A percentile compares a stretch with the other conserved stretches of the same genome.
These are phyloP conservation scores for Poecilus cupreus DNA, from an alignment of 2,888 invertebrate species.

Conservation along the genomic window DNA sequence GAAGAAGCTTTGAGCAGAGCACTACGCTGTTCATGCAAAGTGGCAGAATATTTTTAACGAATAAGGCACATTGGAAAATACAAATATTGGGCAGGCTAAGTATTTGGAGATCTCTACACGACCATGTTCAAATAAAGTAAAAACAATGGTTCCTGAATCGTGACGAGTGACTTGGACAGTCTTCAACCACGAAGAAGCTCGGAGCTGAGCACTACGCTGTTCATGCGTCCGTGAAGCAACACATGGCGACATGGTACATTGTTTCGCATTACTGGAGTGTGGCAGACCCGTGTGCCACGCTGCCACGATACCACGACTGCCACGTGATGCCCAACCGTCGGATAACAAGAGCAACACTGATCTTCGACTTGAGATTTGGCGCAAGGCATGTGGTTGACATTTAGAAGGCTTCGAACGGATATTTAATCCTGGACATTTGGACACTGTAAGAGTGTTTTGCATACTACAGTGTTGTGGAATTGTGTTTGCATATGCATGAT, in stretches of 20 bases:
- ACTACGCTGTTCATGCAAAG: conserved; percentile 19
- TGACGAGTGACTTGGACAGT: conserved; percentile 17
- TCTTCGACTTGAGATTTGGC: too few species aligned
- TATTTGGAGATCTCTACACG: too few species aligned
- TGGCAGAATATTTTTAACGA: too few species aligned
- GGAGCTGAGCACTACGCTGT: neutral
- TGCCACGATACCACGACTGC: neutral
- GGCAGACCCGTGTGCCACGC: conserved; percentile 35
- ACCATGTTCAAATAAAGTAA: conserved; percentile 20
- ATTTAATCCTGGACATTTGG: neutral
- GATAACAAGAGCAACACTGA: neutral
- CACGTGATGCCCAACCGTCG: conserved; percentile 25
- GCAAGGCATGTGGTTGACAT: neutral
- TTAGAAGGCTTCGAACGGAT: neutral
- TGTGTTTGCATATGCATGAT: neutral
- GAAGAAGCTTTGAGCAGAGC: neutral
- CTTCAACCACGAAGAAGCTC: neutral
- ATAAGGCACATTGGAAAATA: too few species aligned
- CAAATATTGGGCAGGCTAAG: too few species aligned
- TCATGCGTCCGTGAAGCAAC: conserved; percentile 52
- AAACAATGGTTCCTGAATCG: neutral
- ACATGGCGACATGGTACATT: conserved; percentile 58
- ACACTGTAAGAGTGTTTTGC: neutral
- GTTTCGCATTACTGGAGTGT: conserved; percentile 58
- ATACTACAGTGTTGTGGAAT: too few species aligned